These are phyloP conservation scores for Marronus borbonicus DNA, from an alignment of 2,888 invertebrate species.

Conservation along the genomic window DNA sequence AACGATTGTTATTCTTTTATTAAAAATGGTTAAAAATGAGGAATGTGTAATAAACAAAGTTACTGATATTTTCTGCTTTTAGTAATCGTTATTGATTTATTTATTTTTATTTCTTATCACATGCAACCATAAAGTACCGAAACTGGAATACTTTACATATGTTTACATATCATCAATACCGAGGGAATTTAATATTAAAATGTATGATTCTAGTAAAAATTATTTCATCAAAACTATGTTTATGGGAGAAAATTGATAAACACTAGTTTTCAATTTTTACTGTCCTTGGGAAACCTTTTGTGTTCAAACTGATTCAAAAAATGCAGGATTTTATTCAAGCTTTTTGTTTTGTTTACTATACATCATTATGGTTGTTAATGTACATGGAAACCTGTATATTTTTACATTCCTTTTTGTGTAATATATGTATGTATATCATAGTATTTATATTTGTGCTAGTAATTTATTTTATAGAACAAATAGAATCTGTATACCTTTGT, in stretches of 20 bases:
- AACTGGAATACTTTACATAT: not conserved
- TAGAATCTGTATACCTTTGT: not conserved
- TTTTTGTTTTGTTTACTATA: not conserved
- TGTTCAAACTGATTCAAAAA: too few species aligned
- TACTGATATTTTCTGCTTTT: slow-evolving; percentile 36
- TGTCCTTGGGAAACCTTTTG: too few species aligned
- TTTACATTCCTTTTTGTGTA: slow-evolving; percentile 34
- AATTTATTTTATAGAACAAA: slow-evolving; percentile 28
- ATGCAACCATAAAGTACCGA: slow-evolving; percentile 25
- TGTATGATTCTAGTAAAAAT: too few species aligned
- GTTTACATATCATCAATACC: not conserved
- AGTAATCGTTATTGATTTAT: slow-evolving; percentile 19
- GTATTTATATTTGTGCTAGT: slow-evolving; percentile 35
- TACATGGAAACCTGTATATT: slow-evolving; percentile 25
- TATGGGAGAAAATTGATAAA: too few species aligned
- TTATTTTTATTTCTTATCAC: slow-evolving; percentile 32
- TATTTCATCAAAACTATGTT: too few species aligned
- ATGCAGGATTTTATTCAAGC: too few species aligned
- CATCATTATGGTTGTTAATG: slow-evolving; percentile 38
- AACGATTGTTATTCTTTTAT: slow-evolving; percentile 90
- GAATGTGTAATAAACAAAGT: slow-evolving; percentile 22
- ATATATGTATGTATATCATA: slow-evolving; percentile 30
- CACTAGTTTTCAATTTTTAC: too few species aligned
- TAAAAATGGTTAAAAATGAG: slow-evolving; percentile 62
- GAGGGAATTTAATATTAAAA: too few species aligned